Evolutionary conservation across 2,113 vertebrate species (phyloP), one percentile per base, ranked within the genome.

Genomic region (Coryphaenoides rupestris): DNA sequence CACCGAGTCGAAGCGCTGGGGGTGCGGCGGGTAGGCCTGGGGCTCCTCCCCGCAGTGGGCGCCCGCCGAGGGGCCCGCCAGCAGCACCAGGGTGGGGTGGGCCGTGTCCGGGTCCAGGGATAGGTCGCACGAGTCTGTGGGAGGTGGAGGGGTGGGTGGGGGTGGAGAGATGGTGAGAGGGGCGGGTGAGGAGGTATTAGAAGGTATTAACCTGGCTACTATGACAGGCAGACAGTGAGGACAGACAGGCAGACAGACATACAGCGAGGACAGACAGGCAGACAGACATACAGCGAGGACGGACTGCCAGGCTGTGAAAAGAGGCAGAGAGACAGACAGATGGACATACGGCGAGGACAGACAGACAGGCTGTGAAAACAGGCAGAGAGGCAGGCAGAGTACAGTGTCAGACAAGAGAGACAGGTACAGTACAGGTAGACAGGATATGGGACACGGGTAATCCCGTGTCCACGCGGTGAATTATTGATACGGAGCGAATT

Each of bases 1-100:
- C 65, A 85, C 81, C 0, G 82, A 87, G 45, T 90, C 86, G 24
- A 90, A 89, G 22, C 86, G 84, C 64, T 84, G 83, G 0, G 67
- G 73, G 60, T 84, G 84, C 7, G 74, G 40, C 0, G 69, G 72
- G 71, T 88, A 89, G 4, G 74, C 55, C 65, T 85, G 88, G 22
- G 81, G 78, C 65, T 86, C 86, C 71, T 88, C 84, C 0, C 87
- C 86, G 26, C 87, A 88, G 58, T 85, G 88, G n/a, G 75, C 86
- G 0, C 84, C 82, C 62, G 73, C 58, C 23, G 28, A 73, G 19
- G 64, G 69, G 0, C 65, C 76, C 55, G 87, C 84, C 12, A 87
- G 61, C 4, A 89, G 83, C 6, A 82, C 62, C 69, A 89, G 73
- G 4, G 81, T 87, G 0, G 83, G 84, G 68, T 90, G 83, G 26